These are phyloP conservation scores for Scolopax mira DNA, from an alignment of 2,113 vertebrate species.

Conservation along the genomic window DNA sequence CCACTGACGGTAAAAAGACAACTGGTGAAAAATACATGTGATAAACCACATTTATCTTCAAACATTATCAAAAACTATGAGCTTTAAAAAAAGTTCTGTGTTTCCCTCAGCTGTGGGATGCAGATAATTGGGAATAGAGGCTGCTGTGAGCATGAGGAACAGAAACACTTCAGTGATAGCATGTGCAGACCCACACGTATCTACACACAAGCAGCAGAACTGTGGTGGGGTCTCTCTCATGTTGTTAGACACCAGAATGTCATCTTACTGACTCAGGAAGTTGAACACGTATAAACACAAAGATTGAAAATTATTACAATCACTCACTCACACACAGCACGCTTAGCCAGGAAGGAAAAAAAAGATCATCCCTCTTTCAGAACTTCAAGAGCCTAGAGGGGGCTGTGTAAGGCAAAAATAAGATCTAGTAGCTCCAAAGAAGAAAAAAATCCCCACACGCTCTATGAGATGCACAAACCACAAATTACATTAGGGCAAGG, in stretches of 20 bases:
- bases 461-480: background rate
- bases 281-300: background rate
- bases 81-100: background rate
- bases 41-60: background rate
- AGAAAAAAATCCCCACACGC: background rate
- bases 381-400: background rate
- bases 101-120: background rate
- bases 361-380: background rate
- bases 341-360: background rate
- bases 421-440: background rate
- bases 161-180: background rate
- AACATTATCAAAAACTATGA: background rate
- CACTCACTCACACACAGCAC: background rate
- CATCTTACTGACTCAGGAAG: background rate
- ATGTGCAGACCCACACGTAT: background rate
- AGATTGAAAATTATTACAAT: background rate
- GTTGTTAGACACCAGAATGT: background rate
- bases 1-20: background rate
- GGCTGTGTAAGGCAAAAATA: background rate
- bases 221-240: background rate
- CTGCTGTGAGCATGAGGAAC: background rate
- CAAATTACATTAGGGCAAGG: background rate
- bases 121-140: background rate
- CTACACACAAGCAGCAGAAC: background rate
- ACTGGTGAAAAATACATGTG: background rate